phyloP scores from a whole-genome alignment of 2,888 invertebrate genomes.

The Rotaria magnacalcarata region DNA sequence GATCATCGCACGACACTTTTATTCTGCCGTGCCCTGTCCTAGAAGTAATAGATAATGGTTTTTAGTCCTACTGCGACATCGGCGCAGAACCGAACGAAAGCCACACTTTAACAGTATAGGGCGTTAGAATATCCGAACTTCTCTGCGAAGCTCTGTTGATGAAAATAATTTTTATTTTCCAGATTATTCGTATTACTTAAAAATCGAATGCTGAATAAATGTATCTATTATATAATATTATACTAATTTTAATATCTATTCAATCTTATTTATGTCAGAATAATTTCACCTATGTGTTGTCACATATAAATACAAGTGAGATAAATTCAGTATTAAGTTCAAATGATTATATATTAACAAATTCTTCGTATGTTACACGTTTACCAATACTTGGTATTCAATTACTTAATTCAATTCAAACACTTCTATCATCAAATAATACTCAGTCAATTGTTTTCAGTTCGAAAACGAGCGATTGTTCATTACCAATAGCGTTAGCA shows the following conservation, averaged over 20 bases:
- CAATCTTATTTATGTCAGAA: background rate
- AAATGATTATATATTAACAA: background rate
- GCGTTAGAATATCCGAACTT: too few relatives aligned
- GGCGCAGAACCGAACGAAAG: too few relatives aligned
- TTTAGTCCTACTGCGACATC: too few relatives aligned
- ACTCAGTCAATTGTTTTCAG: background rate
- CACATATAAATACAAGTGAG: background rate
- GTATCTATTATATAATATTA: background rate
- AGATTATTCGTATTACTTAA: background rate
- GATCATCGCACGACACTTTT: too few relatives aligned
- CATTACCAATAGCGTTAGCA: background rate
- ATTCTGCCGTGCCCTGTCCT: too few relatives aligned
- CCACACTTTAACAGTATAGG: too few relatives aligned
- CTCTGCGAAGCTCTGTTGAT: too few relatives aligned
- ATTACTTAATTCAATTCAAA: background rate
- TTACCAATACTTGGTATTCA: background rate
- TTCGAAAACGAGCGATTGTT: constrained; percentile 20
- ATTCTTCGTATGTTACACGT: background rate
- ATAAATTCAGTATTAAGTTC: background rate
- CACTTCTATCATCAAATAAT: background rate
- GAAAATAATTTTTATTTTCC: background rate
- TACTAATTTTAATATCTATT: background rate
- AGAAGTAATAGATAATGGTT: too few relatives aligned
- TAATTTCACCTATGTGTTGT: background rate
- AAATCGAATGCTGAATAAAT: background rate